These are phyloP conservation scores for Lypha dubia DNA, from an alignment of 2,888 invertebrate genomes.

Conservation along the genomic window DNA sequence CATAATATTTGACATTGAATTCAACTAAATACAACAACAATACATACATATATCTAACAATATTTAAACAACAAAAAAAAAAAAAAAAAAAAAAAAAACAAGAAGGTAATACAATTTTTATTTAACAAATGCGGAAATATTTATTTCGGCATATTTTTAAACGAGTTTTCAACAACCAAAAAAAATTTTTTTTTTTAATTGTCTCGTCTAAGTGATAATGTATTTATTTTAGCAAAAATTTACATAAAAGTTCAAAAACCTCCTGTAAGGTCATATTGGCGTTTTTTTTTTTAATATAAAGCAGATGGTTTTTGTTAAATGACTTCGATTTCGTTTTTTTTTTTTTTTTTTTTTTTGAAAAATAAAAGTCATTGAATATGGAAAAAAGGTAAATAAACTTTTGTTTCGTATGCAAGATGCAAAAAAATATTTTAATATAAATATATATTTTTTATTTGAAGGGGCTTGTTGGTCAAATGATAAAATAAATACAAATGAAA, in stretches of 20 bases:
- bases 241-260: constrained; percentile 69
- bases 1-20: constrained; percentile 63
- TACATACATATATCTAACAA: constrained; percentile 5
- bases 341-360: constrained; percentile 1
- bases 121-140: constrained; percentile 60
- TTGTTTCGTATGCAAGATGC: constrained; percentile 1
- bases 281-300: not conserved
- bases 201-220: constrained; percentile 12
- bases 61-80: too few relatives aligned
- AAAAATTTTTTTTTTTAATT: constrained; percentile 15
- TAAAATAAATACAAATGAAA: not conserved
- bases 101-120: constrained; percentile 1
- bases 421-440: not conserved
- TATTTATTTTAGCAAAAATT: constrained; percentile 41
- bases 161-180: constrained; percentile 41
- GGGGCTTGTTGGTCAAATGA: constrained; percentile 43
- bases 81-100: too few relatives aligned
- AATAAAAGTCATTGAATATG: constrained; percentile 2
- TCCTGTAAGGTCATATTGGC: constrained; percentile 52
- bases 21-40: not conserved
- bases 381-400: constrained; percentile 69
- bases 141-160: constrained; percentile 31
- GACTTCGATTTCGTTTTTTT: not conserved
- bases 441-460: too few relatives aligned
- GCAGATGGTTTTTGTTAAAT: constrained; percentile 28